Percentiles rank a stretch among this genome's conserved stretches.
phyloP scores from a whole-genome alignment of 2,113 vertebrate species.

The Isichthys henryi region DNA sequence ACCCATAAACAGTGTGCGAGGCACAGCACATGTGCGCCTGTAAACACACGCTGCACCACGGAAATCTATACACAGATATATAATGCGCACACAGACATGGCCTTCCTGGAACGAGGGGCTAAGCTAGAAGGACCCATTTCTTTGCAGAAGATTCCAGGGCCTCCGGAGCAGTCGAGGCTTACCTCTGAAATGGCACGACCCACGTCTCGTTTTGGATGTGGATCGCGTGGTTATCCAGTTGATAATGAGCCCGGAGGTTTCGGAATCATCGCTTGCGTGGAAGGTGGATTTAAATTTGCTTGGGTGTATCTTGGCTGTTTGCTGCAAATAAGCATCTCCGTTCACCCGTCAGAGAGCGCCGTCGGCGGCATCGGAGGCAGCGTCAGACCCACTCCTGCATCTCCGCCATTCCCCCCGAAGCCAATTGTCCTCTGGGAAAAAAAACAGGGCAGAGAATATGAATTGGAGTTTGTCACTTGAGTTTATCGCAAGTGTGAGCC shows the following conservation, averaged over 20 bases:
- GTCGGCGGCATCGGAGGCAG: not conserved
- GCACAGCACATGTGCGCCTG: not conserved
- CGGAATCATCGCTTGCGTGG: not conserved
- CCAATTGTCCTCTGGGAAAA: not conserved
- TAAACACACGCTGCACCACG: not conserved
- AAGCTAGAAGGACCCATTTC: not conserved
- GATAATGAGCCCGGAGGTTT: not conserved
- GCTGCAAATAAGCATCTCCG: not conserved
- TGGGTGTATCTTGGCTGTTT: not conserved
- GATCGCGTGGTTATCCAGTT: not conserved
- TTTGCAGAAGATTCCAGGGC: not conserved
- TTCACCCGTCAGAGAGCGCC: not conserved
- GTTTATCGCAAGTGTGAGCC: constrained; percentile 55
- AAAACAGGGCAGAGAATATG: not conserved
- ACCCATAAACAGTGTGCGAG: not conserved
- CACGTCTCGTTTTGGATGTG: not conserved
- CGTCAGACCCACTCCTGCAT: not conserved
- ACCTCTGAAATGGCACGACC: not conserved
- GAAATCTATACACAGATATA: not conserved
- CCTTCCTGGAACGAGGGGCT: not conserved
- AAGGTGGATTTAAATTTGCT: not conserved
- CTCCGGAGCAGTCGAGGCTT: not conserved
- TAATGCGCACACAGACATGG: not conserved
- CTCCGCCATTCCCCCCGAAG: not conserved
- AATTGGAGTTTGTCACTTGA: constrained; percentile 27